Percentiles rank a stretch among this genome's conserved stretches.
phyloP scores from a whole-genome alignment of 2,113 vertebrate species.

The Leucosticte australis region DNA sequence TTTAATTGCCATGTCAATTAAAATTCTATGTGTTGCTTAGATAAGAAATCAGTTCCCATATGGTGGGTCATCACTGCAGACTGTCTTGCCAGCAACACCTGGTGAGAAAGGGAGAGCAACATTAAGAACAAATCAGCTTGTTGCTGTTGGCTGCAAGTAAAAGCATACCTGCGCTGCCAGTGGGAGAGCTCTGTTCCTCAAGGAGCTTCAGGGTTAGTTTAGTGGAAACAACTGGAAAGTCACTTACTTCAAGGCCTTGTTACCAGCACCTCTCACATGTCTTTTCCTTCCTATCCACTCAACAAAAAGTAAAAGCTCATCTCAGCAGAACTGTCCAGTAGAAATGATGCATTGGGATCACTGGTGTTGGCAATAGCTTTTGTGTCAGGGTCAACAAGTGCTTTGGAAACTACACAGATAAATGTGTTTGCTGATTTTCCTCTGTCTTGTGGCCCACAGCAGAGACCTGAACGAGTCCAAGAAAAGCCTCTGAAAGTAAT shows the following conservation, averaged over 20 bases:
- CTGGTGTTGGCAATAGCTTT: background rate
- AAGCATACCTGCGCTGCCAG: background rate
- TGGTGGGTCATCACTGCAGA: background rate
- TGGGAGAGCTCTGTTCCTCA: background rate
- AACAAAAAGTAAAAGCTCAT: background rate
- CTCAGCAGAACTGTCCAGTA: background rate
- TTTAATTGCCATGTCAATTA: background rate
- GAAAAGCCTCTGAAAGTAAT: constrained; percentile 10
- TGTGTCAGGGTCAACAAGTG: background rate
- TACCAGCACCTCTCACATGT: background rate
- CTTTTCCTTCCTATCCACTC: background rate
- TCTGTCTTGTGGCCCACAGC: background rate
- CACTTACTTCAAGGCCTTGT: background rate
- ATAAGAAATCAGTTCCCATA: background rate
- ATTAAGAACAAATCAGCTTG: background rate
- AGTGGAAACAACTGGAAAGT: constrained; percentile 2
- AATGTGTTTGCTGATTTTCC: background rate
- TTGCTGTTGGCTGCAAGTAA: background rate
- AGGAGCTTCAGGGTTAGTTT: background rate
- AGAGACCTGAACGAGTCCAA: background rate
- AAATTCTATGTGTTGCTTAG: background rate
- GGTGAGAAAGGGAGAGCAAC: background rate
- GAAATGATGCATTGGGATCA: background rate
- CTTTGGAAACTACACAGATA: background rate
- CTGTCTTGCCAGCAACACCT: background rate